Conservation (phyloP, 1,140 invertebrate genomes). For the Trachymyrmex cornetzi region DNA sequence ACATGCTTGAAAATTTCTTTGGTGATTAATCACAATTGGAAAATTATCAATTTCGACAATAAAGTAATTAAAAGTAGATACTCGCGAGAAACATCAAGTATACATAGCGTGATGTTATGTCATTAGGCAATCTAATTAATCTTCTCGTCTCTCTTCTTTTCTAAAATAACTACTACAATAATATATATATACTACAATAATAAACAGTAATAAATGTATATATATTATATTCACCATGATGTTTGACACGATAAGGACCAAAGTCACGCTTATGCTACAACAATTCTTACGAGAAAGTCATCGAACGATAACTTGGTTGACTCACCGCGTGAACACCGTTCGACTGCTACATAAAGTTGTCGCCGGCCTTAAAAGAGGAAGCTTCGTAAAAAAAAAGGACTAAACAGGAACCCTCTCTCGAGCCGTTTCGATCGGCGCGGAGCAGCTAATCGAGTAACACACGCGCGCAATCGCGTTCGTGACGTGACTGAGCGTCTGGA, state of each 20-base stretch:
- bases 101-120: background rate
- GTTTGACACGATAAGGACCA: background rate
- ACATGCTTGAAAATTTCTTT: background rate
- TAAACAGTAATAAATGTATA: background rate
- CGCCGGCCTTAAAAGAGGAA: background rate
- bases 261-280: background rate
- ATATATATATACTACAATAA: background rate
- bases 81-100: background rate
- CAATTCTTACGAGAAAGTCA: background rate
- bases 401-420: conserved; percentile 15
- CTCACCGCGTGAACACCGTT: conserved; percentile 35
- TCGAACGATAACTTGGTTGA: background rate
- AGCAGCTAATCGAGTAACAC: background rate
- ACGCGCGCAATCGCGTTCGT: conserved; percentile 17
- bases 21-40: background rate
- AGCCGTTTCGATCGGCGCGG: background rate
- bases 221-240: conserved; percentile 46
- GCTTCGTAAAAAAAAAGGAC: background rate
- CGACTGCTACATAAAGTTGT: conserved; percentile 17
- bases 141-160: background rate
- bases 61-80: background rate
- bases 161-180: background rate
- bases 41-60: background rate
- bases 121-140: background rate
- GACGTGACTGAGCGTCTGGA: conserved; percentile 47